These are phyloP conservation scores for Heliconius hewitsoni DNA, from an alignment of 1,140 invertebrate species.

Conservation along the genomic window DNA sequence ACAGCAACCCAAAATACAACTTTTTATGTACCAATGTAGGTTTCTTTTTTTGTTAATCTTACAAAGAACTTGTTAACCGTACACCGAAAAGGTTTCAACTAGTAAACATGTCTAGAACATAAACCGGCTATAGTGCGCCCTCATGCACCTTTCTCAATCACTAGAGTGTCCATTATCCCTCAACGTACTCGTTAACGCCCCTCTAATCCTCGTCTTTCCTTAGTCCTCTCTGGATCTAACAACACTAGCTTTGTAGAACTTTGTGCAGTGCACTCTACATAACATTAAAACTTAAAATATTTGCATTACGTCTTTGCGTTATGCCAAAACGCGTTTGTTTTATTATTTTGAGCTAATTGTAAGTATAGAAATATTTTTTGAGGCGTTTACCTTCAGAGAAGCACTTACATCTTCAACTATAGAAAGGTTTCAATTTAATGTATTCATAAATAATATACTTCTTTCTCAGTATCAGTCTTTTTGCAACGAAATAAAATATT, in stretches of 20 bases:
- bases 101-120: neutral
- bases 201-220: constrained; percentile 10
- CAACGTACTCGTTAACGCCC: constrained; percentile 13
- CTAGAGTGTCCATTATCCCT: constrained; percentile 16
- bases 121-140: constrained; percentile 1
- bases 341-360: neutral
- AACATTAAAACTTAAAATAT: neutral
- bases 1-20: no score
- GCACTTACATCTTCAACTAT: no score
- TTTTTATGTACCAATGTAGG: no score
- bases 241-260: constrained; percentile 14
- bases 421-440: no score
- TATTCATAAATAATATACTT: no score
- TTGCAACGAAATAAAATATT: neutral
- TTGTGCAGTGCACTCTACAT: constrained; percentile 9
- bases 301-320: neutral
- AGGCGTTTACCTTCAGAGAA: no score
- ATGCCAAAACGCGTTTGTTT: neutral
- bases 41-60: no score
- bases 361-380: no score
- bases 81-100: neutral
- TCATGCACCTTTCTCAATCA: constrained; percentile 16
- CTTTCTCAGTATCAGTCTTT: no score
- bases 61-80: neutral
- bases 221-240: constrained; percentile 12